Conservation (phyloP, 2,888 invertebrate genomes). For the Rhimphoctona megacephalus region DNA sequence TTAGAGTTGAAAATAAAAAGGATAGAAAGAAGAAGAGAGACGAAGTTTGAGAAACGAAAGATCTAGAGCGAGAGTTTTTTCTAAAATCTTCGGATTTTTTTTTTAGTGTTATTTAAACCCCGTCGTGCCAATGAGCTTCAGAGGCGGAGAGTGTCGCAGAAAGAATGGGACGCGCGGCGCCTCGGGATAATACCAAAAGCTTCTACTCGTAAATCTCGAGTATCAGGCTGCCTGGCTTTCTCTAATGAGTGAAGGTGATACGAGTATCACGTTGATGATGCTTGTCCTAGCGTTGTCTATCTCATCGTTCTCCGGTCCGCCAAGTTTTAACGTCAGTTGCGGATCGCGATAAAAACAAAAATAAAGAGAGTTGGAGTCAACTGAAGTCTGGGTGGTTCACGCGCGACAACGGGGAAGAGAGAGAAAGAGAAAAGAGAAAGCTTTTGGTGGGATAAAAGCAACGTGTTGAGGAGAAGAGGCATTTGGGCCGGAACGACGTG, state of each 20-base stretch:
- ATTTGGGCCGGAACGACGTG: slow-evolving; percentile 10
- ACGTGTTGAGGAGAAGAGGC: slow-evolving; percentile 45
- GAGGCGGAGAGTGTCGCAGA: neutral
- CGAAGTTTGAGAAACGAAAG: neutral
- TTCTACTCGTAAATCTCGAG: slow-evolving; percentile 45
- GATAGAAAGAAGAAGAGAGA: neutral
- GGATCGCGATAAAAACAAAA: slow-evolving; percentile 41
- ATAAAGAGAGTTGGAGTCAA: neutral
- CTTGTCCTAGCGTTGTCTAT: slow-evolving; percentile 40
- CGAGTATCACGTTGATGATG: slow-evolving; percentile 54
- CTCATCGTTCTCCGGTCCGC: slow-evolving; percentile 56
- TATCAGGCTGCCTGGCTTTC: slow-evolving; percentile 38
- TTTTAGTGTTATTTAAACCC: neutral
- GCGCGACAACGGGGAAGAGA: slow-evolving; percentile 31
- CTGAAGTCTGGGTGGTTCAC: slow-evolving; percentile 15
- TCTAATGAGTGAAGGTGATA: slow-evolving; percentile 63
- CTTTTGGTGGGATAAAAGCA: slow-evolving; percentile 63
- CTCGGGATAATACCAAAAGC: slow-evolving; percentile 56
- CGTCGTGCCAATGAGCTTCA: slow-evolving; percentile 19
- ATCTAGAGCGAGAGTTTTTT: neutral
- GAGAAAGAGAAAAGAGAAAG: slow-evolving; percentile 41
- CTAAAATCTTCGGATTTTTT: slow-evolving; percentile 26
- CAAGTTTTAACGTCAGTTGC: slow-evolving; percentile 39
- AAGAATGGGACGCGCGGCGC: slow-evolving; percentile 53
- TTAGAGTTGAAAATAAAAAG: neutral